Percentiles rank a stretch among this genome's conserved stretches.
Evolutionary conservation across 1,140 invertebrate genomes (phyloP).

Genomic region (Phocides pigmalion): DNA sequence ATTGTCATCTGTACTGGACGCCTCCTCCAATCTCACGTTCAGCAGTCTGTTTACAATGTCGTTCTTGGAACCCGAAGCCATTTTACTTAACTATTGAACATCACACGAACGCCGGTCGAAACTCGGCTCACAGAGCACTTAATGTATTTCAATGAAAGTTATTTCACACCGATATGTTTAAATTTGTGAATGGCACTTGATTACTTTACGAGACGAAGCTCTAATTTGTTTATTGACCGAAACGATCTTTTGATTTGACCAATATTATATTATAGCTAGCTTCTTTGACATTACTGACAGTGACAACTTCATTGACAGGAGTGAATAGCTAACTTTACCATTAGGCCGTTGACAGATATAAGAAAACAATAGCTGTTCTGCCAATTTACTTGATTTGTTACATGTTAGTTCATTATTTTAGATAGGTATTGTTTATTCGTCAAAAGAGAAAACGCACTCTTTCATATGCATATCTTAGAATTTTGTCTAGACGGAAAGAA

Average conservation of each 20-base stretch:
- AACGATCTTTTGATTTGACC: constrained; percentile 25
- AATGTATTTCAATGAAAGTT: background rate
- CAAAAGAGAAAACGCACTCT: too few relatives aligned
- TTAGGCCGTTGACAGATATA: background rate
- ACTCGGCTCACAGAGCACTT: background rate
- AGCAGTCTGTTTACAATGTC: constrained; percentile 68
- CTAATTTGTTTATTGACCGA: constrained; percentile 32
- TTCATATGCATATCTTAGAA: too few relatives aligned
- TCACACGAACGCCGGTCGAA: constrained; percentile 54
- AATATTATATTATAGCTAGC: too few relatives aligned
- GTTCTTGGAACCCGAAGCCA: constrained; percentile 77
- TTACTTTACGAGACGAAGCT: constrained; percentile 21
- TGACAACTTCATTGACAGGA: background rate
- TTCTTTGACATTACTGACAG: constrained; percentile 4
- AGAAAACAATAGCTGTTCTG: background rate
- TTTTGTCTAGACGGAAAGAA: too few relatives aligned
- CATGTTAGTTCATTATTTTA: too few relatives aligned
- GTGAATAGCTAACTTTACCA: background rate
- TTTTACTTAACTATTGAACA: constrained; percentile 52
- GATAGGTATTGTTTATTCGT: too few relatives aligned
- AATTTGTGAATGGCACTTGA: constrained; percentile 24
- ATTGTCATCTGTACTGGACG: constrained; percentile 55
- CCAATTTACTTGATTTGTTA: too few relatives aligned
- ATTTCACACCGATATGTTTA: constrained; percentile 20
- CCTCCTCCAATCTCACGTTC: constrained; percentile 64